phyloP scores from a whole-genome alignment of 2,888 invertebrate species.

The Ennomos erosarius region DNA sequence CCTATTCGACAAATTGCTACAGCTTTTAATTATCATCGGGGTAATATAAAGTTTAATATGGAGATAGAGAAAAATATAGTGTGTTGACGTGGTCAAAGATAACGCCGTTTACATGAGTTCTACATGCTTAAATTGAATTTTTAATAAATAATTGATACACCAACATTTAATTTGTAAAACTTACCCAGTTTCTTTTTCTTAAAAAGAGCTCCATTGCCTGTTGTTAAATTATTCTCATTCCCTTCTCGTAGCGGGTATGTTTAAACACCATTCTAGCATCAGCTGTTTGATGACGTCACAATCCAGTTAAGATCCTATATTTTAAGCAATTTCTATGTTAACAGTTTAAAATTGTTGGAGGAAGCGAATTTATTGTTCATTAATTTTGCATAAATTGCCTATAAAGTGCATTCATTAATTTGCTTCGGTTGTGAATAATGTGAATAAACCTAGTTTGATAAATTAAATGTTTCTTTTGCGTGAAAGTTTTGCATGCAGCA shows the following conservation, averaged over 20 bases:
- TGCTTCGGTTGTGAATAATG: slow-evolving; percentile 1
- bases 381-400: slow-evolving; percentile 25
- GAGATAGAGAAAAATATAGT: slow-evolving; percentile 17
- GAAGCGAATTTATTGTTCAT: slow-evolving; percentile 47
- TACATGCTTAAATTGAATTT: too few species aligned
- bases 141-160: too few species aligned
- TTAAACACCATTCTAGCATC: slow-evolving; percentile 45
- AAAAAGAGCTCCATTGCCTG: not conserved
- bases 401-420: slow-evolving; percentile 28
- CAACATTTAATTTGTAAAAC: not conserved
- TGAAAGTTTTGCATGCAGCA: too few species aligned
- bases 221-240: slow-evolving; percentile 4
- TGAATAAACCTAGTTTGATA: not conserved
- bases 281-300: slow-evolving; percentile 75
- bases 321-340: slow-evolving; percentile 31
- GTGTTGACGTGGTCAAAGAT: slow-evolving; percentile 20
- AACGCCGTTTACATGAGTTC: not conserved
- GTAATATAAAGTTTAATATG: slow-evolving; percentile 27
- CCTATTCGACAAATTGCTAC: slow-evolving; percentile 50
- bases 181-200: not conserved
- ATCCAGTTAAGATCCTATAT: slow-evolving; percentile 41
- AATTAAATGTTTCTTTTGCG: too few species aligned
- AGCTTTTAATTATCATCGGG: slow-evolving; percentile 40
- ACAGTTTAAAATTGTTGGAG: slow-evolving; percentile 38
- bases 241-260: slow-evolving; percentile 3